Conservation (phyloP, 2,888 invertebrate genomes). For the Netelia fuscicornis region DNA sequence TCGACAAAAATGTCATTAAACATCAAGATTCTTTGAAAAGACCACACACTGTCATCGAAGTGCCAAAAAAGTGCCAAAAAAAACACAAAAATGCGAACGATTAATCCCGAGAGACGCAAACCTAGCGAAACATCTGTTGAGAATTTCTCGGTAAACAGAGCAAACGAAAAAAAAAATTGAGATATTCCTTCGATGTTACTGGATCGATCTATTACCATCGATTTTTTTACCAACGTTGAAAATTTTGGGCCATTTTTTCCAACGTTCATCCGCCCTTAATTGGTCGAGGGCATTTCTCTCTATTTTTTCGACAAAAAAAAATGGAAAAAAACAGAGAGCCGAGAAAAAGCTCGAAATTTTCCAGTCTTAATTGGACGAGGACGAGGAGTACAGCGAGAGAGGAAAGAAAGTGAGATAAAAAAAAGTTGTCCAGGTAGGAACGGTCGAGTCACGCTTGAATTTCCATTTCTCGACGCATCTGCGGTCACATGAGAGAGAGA, state of each 20-base stretch:
- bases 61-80: constrained; percentile 18
- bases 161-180: constrained; percentile 11
- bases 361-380: constrained; percentile 65
- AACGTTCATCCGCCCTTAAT: constrained; percentile 51
- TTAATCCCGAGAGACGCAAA: constrained; percentile 32
- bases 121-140: constrained; percentile 42
- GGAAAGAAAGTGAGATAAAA: constrained; percentile 23
- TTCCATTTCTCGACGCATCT: constrained; percentile 23
- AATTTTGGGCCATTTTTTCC: constrained; percentile 15
- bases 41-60: constrained; percentile 35
- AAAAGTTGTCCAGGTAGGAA: constrained; percentile 48
- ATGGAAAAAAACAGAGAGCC: not conserved
- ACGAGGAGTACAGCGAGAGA: constrained; percentile 11
- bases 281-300: constrained; percentile 34
- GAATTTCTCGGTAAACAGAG: constrained; percentile 18
- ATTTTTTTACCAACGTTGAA: constrained; percentile 13
- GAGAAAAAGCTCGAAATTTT: constrained; percentile 50
- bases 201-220: constrained; percentile 33
- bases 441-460: constrained; percentile 59
- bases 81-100: constrained; percentile 15
- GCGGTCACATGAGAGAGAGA: too few relatives aligned
- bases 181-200: constrained; percentile 23
- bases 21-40: constrained; percentile 21
- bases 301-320: constrained; percentile 21
- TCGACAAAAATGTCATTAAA: constrained; percentile 49